A percentile compares a stretch with the other conserved stretches of the same genome.
phyloP scores from a whole-genome alignment of 2,113 vertebrate species.

The Todiramphus saurophagus region DNA sequence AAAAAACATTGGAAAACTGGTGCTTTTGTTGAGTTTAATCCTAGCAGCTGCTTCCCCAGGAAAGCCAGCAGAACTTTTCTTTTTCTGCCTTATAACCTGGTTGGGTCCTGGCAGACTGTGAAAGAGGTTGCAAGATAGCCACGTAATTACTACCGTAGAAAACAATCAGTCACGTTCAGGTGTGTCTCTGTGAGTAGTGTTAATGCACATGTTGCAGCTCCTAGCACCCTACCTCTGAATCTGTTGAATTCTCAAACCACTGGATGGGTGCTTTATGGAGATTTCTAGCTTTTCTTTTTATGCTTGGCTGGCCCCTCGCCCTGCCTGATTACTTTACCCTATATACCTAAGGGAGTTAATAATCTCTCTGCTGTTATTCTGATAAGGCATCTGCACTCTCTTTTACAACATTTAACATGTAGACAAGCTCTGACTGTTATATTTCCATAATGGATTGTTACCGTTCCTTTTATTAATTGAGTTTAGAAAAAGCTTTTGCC shows the following conservation, averaged over 20 bases:
- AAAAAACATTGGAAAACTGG: background rate
- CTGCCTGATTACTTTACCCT: background rate
- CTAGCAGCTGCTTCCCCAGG: background rate
- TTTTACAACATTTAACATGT: background rate
- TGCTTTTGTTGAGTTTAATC: background rate
- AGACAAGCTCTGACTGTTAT: background rate
- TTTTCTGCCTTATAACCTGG: background rate
- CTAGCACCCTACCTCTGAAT: background rate
- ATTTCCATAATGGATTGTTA: background rate
- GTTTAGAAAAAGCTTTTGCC: background rate
- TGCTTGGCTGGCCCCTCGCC: background rate
- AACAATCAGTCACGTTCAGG: background rate
- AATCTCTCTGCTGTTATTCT: background rate
- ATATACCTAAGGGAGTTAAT: background rate
- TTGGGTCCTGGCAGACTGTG: background rate
- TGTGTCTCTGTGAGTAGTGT: accelerated
- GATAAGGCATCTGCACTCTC: background rate
- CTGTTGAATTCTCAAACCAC: background rate
- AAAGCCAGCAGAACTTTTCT: background rate
- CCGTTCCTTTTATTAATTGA: background rate
- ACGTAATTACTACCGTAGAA: background rate
- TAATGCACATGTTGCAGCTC: background rate
- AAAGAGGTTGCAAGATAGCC: background rate
- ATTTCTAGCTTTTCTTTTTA: background rate
- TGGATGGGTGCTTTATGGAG: background rate